These are phyloP conservation scores for Imbricaverruca yamaguchii DNA, from an alignment of 2,888 invertebrate species.

Conservation along the genomic window DNA sequence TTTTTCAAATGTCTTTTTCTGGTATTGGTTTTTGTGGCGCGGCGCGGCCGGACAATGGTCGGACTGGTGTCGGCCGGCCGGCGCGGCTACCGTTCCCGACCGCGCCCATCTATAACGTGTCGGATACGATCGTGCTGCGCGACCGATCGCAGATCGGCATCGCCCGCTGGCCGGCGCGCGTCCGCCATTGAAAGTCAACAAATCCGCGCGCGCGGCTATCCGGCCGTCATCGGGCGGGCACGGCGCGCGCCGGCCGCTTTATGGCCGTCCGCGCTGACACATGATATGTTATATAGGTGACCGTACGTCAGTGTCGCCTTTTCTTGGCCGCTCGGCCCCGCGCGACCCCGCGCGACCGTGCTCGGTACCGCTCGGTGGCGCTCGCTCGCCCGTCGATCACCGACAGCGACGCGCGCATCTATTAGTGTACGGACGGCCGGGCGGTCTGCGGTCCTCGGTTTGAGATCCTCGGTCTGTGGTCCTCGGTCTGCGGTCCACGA, in stretches of 20 bases:
- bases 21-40: neutral
- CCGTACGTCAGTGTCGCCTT: neutral
- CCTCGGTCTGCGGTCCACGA: no score
- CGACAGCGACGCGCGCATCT: neutral
- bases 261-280: neutral
- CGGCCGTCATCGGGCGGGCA: neutral
- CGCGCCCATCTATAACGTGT: constrained; percentile 7
- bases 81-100: neutral
- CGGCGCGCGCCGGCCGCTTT: neutral
- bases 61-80: neutral
- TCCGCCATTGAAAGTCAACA: constrained; percentile 17
- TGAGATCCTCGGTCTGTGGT: no score
- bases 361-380: no score
- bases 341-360: neutral
- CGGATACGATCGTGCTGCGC: neutral
- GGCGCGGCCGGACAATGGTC: neutral
- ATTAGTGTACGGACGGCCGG: neutral
- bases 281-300: constrained; percentile 6
- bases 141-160: neutral
- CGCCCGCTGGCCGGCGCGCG: constrained; percentile 2
- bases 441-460: neutral
- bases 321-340: neutral
- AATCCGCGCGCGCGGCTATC: constrained; percentile 5
- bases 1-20: constrained; percentile 21
- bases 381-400: no score